phyloP scores from a whole-genome alignment of 37 sponge, comb jelly and placozoan genomes.

The Hormiphora californensis region DNA sequence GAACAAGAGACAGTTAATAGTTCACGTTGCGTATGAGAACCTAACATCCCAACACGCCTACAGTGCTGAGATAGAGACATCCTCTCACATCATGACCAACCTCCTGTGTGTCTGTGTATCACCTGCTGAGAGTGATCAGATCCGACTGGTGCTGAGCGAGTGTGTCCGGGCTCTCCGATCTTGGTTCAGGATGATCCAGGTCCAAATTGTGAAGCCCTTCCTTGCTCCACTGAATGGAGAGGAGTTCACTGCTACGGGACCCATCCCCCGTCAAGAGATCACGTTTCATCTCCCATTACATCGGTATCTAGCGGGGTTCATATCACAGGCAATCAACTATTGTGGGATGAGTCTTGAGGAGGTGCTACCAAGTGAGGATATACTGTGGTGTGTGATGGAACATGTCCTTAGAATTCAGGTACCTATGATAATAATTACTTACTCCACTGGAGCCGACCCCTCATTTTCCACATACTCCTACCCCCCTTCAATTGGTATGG shows the following conservation, averaged over 20 bases:
- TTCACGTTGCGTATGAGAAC: constrained; percentile 19
- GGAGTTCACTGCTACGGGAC: constrained; percentile 13
- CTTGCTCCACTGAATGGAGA: constrained; percentile 15
- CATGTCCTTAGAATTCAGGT: constrained; percentile 43
- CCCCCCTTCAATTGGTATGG: no score
- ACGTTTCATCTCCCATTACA: constrained; percentile 14
- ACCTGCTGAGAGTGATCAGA: not conserved
- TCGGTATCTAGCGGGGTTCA: constrained; percentile 18
- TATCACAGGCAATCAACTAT: constrained; percentile 24
- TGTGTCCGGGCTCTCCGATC: constrained; percentile 4
- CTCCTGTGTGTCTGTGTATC: not conserved
- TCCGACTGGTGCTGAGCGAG: constrained; percentile 30
- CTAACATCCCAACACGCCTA: not conserved
- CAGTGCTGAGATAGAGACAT: constrained; percentile 31
- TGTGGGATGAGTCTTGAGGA: constrained; percentile 41
- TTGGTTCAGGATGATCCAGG: constrained; percentile 44
- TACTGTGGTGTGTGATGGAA: constrained; percentile 37
- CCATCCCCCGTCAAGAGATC: constrained; percentile 20
- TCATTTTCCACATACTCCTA: no score
- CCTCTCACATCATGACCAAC: constrained; percentile 48
- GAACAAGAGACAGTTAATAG: not conserved
- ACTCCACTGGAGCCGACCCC: no score
- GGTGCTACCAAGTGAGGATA: constrained; percentile 12
- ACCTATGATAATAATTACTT: no score
- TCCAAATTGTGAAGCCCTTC: constrained; percentile 38